Evolutionary conservation across 2,888 invertebrate genomes (phyloP).

Genomic region (Melanostoma scalare): DNA sequence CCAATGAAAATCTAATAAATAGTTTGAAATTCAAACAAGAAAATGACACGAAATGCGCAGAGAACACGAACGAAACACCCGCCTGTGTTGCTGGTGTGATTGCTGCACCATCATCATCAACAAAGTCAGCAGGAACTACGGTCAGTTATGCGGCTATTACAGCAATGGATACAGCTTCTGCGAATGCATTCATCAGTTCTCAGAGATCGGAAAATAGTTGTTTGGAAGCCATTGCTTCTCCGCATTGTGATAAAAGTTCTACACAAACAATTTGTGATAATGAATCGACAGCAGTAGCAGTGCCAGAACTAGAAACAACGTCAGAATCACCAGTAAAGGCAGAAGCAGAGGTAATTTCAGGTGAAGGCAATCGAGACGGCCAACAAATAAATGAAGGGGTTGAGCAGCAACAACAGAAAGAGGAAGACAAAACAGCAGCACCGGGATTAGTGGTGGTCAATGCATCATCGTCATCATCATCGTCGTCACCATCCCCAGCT

Average conservation of each 20-base stretch:
- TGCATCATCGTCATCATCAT: conserved; percentile 17
- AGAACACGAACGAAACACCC: conserved; percentile 22
- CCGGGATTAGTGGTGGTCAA: background rate
- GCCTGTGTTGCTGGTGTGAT: conserved; percentile 19
- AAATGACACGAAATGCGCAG: conserved; percentile 49
- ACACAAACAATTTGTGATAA: conserved; percentile 63
- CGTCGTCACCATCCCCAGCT: conserved; percentile 14
- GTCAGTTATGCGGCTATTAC: conserved; percentile 61
- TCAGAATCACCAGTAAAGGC: conserved; percentile 57
- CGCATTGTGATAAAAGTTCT: conserved; percentile 59
- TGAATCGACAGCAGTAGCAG: conserved; percentile 58
- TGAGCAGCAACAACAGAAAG: conserved; percentile 68
- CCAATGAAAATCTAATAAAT: conserved; percentile 74
- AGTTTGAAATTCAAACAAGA: too few species aligned
- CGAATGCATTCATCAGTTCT: conserved; percentile 59
- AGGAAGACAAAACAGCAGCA: conserved; percentile 17
- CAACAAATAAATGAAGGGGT: too few species aligned
- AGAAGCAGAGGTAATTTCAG: conserved; percentile 17
- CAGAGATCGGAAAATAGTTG: conserved; percentile 38
- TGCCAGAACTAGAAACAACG: conserved; percentile 31
- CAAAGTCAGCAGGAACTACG: conserved; percentile 21
- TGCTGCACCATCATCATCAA: conserved; percentile 27
- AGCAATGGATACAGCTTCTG: conserved; percentile 60
- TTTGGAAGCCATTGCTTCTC: conserved; percentile 2
- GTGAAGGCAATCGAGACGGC: conserved; percentile 74